phyloP scores from a whole-genome alignment of 2,113 vertebrate species.

The Myxocyprinus asiaticus region DNA sequence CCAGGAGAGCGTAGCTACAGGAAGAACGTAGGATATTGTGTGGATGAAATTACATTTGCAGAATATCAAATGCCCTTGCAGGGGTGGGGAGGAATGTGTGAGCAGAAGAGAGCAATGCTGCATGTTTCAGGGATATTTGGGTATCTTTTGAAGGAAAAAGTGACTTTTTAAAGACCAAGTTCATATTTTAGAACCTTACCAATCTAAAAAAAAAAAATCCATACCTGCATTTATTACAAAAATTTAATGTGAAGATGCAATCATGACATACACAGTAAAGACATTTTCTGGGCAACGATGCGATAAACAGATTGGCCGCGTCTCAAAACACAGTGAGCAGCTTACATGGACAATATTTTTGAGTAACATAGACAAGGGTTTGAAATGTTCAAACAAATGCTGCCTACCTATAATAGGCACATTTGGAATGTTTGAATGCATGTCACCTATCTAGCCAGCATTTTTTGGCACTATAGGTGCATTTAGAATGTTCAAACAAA shows the following conservation, averaged over 20 bases:
- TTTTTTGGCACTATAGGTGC: too few relatives aligned
- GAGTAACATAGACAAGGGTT: too few relatives aligned
- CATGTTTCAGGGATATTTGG: not conserved
- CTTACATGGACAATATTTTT: too few relatives aligned
- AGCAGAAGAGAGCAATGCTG: not conserved
- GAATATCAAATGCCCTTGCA: slow-evolving; percentile 21
- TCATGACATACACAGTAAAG: not conserved
- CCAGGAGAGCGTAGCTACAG: slow-evolving; percentile 28
- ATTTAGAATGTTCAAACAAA: too few relatives aligned
- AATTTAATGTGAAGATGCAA: not conserved
- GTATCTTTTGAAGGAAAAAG: not conserved
- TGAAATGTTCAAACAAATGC: too few relatives aligned
- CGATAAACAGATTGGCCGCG: too few relatives aligned
- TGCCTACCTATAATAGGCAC: too few relatives aligned
- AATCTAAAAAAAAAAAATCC: not conserved
- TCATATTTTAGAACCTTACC: not conserved
- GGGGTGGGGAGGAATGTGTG: not conserved
- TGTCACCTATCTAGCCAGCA: too few relatives aligned
- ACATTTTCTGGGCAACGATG: too few relatives aligned
- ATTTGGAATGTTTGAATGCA: too few relatives aligned
- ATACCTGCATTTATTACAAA: not conserved
- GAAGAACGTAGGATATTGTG: slow-evolving; percentile 23
- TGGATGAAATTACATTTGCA: slow-evolving; percentile 52
- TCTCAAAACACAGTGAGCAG: too few relatives aligned
- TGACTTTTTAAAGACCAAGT: not conserved